Conservation (phyloP, 2,888 invertebrate species). For the Trissoscelio sp. region DNA sequence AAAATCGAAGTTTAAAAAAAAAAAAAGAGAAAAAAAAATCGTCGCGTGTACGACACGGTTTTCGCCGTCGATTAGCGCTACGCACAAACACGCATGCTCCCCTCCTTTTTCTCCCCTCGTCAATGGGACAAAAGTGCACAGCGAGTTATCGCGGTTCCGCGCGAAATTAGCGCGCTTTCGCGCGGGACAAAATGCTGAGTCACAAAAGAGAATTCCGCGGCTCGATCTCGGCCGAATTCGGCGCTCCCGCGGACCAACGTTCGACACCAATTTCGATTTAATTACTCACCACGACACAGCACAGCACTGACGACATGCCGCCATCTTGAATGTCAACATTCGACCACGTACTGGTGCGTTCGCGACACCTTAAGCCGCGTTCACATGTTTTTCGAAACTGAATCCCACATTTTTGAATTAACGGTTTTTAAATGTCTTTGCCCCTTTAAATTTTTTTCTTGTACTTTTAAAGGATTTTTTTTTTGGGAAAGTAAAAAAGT, state of each 20-base stretch:
- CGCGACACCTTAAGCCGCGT: conserved; percentile 4
- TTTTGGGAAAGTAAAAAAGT: too few species aligned
- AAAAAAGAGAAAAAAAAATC: too few species aligned
- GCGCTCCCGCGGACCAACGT: too few species aligned
- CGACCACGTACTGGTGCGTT: conserved; percentile 69
- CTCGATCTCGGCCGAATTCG: conserved; percentile 4
- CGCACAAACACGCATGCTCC: conserved; percentile 60
- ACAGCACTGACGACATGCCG: conserved; percentile 98
- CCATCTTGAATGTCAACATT: conserved; percentile 95
- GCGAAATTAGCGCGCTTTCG: neutral
- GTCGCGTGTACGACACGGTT: too few species aligned
- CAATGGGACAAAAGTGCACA: conserved; percentile 52
- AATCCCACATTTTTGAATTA: too few species aligned
- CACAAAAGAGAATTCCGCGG: neutral
- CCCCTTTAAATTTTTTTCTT: too few species aligned
- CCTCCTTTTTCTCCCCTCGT: conserved; percentile 37
- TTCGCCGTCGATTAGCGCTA: conserved; percentile 42
- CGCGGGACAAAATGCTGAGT: neutral
- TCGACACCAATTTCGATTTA: conserved; percentile 73
- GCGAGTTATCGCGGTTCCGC: neutral
- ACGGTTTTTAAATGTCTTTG: too few species aligned
- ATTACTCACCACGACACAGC: conserved; percentile 97
- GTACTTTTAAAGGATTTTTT: too few species aligned
- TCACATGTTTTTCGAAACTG: too few species aligned
- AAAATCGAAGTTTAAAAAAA: too few species aligned